These are phyloP conservation scores for Temnothorax longispinosus DNA, from an alignment of 1,140 invertebrate genomes.

Conservation along the genomic window DNA sequence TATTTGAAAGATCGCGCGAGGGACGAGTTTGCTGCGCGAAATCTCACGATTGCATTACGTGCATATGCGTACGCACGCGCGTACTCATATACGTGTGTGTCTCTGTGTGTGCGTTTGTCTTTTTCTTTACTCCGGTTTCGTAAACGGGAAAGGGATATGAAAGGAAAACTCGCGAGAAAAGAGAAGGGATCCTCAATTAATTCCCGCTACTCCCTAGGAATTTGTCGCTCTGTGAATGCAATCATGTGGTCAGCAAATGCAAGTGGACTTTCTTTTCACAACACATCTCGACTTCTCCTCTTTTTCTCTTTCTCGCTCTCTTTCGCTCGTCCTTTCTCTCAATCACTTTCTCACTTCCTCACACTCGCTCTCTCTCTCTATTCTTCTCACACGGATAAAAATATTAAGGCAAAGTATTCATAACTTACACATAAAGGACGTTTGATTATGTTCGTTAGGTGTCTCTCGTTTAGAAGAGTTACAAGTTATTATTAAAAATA, in stretches of 20 bases:
- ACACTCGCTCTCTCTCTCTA: slow-evolving; percentile 48
- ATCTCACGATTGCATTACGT: slow-evolving; percentile 43
- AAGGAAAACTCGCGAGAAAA: slow-evolving; percentile 30
- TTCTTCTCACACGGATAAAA: slow-evolving; percentile 44
- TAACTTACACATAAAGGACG: slow-evolving; percentile 61
- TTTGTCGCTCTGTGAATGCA: slow-evolving; percentile 39
- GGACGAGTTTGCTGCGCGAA: slow-evolving; percentile 49
- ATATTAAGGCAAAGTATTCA: slow-evolving; percentile 62
- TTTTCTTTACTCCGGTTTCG: neutral
- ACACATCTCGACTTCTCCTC: slow-evolving; percentile 19
- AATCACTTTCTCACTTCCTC: slow-evolving; percentile 48
- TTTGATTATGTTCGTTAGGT: slow-evolving; percentile 62
- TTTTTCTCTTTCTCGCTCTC: slow-evolving; percentile 3
- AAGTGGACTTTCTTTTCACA: slow-evolving; percentile 51
- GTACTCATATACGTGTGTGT: neutral
- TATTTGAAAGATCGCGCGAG: slow-evolving; percentile 41
- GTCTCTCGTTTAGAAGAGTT: slow-evolving; percentile 47
- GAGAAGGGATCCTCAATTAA: slow-evolving; percentile 17
- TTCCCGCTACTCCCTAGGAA: slow-evolving; percentile 1
- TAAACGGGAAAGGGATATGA: slow-evolving; percentile 3
- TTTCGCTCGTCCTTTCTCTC: slow-evolving; percentile 40
- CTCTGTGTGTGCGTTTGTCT: neutral
- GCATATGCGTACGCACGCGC: neutral
- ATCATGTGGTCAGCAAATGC: slow-evolving; percentile 52
- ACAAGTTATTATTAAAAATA: slow-evolving; percentile 57